These are phyloP conservation scores for Helicoverpa zea DNA, from an alignment of 1,140 invertebrate species.

Conservation along the genomic window DNA sequence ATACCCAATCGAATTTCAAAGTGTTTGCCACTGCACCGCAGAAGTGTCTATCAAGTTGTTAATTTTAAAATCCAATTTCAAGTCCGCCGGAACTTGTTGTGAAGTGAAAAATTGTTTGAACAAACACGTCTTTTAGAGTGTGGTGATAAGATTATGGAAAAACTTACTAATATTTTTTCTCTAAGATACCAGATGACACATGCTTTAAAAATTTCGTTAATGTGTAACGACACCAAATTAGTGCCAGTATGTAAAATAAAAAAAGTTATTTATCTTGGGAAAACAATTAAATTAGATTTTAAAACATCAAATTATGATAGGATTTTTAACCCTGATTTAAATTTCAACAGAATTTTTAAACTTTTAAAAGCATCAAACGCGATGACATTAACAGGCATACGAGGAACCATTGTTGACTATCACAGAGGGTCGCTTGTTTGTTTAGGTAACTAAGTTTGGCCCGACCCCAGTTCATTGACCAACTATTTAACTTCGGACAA, in stretches of 20 bases:
- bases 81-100: conserved; percentile 8
- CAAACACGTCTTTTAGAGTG: conserved; percentile 26
- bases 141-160: conserved; percentile 3
- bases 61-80: conserved; percentile 45
- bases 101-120: conserved; percentile 14
- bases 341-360: background rate
- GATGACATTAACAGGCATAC: conserved; percentile 50
- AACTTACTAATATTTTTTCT: too few species aligned
- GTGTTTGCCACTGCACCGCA: conserved; percentile 47
- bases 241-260: too few species aligned
- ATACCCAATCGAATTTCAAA: conserved; percentile 64
- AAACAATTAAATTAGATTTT: too few species aligned
- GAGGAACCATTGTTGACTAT: conserved; percentile 71
- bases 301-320: too few species aligned
- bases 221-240: too few species aligned
- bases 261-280: too few species aligned
- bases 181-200: too few species aligned
- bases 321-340: too few species aligned
- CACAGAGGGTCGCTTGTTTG: conserved; percentile 70
- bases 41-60: conserved; percentile 33
- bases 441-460: conserved; percentile 80
- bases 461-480: conserved; percentile 70
- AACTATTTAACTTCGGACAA: conserved; percentile 78
- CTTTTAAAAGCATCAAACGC: conserved; percentile 48
- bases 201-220: too few species aligned